phyloP scores from a whole-genome alignment of 1,140 invertebrate species.

The Drosophila guanche region DNA sequence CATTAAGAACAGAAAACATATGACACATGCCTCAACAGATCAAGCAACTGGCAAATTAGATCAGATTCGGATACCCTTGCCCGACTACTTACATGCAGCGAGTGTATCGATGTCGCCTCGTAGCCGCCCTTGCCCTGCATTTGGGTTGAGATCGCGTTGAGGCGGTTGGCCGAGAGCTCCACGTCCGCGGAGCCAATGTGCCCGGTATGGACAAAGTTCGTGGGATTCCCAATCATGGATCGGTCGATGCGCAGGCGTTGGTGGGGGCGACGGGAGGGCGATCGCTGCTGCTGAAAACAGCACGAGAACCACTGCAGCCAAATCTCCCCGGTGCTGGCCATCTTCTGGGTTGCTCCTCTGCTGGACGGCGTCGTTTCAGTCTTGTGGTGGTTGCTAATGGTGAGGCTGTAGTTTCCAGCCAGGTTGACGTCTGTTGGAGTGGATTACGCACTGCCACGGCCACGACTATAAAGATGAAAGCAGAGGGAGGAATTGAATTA shows the following conservation, averaged over 20 bases:
- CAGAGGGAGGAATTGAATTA: slow-evolving; percentile 11
- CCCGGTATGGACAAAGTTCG: slow-evolving; percentile 95
- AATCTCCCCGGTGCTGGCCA: slow-evolving; percentile 89
- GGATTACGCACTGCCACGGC: slow-evolving; percentile 30
- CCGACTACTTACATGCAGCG: slow-evolving; percentile 84
- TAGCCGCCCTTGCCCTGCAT: slow-evolving; percentile 95
- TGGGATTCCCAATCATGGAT: slow-evolving; percentile 96
- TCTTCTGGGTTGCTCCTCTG: slow-evolving; percentile 78
- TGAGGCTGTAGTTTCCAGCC: slow-evolving; percentile 54
- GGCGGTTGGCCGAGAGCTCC: slow-evolving; percentile 89
- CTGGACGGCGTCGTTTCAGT: slow-evolving; percentile 53
- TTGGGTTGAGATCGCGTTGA: slow-evolving; percentile 91
- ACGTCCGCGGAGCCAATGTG: slow-evolving; percentile 93
- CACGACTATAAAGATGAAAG: slow-evolving; percentile 23
- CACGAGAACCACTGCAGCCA: slow-evolving; percentile 94
- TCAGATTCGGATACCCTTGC: neutral
- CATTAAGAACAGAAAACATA: slow-evolving; percentile 29
- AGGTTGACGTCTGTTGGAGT: slow-evolving; percentile 49
- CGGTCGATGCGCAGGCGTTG: slow-evolving; percentile 92
- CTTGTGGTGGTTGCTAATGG: slow-evolving; percentile 43
- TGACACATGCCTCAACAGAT: slow-evolving; percentile 23
- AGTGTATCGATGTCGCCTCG: slow-evolving; percentile 87
- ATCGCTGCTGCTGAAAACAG: slow-evolving; percentile 89
- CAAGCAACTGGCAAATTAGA: neutral
- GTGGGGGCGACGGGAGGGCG: slow-evolving; percentile 87